Base-by-base conservation (phyloP, 2,113 vertebrate genomes). In the Pollimyrus isidori region DNA sequence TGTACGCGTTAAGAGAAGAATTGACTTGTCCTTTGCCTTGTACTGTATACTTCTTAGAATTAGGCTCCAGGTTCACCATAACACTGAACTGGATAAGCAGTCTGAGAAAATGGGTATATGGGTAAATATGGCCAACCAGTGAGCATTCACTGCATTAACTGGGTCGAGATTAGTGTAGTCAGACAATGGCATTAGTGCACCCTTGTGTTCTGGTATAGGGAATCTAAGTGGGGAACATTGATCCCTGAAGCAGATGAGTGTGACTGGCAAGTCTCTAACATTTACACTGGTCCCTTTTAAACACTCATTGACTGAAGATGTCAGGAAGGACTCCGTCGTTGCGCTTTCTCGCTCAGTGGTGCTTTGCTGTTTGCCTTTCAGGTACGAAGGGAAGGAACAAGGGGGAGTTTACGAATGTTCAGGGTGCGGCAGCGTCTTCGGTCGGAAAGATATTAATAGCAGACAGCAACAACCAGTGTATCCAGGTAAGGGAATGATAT, bases 391-490 rank as follows among this genome's bases (percentile, higher is more conserved):
- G 98, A 93, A 97, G 98, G 96, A 99, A 99, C 95, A 99, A 99
- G 95, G 98, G 98, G 19, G 98, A 99, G 93, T 99, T 99, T 94
- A 99, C 98, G 30, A 99, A 99, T 92, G 97, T 99, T 89, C 98
- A 99, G 95, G 98, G 98, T 23, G 98, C 99, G 91, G 97, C 98
- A 76, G 96, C 98, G 84, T 98, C 97, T 58, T 95, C 96, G 89
- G 93, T 93, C 93, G 98, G 97, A 88, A 98, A 97, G 93, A 97
- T 99, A 93, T 91, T 99, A 91, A 99, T 99, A 91, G 98, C 98
- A 91, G 98, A 99, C 93, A 99, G 98, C 93, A 99, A 99, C 95
- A 99, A 99, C 95, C 98, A 99, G 73, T 99, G 98, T 93, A 97
- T 99, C 3, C 98, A 99, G 98, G 98, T 99, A 97, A 89, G 73